A percentile compares a stretch with the other conserved stretches of the same genome.
phyloP scores from a whole-genome alignment of 2,888 invertebrate species.

The Amphipyra tragopoginis region DNA sequence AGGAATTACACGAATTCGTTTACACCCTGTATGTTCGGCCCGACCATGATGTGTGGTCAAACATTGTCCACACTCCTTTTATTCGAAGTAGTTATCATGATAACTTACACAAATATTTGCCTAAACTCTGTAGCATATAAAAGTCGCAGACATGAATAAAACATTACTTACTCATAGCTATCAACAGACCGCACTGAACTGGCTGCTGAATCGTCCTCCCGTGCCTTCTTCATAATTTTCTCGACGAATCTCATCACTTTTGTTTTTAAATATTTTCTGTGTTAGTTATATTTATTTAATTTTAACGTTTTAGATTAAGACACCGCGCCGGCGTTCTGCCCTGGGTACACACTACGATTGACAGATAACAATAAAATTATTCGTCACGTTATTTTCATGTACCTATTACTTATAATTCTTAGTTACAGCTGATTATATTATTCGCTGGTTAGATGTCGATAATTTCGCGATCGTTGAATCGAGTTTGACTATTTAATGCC shows the following conservation, averaged over 20 bases:
- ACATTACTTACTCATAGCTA: constrained; percentile 76
- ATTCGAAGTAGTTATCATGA: no score
- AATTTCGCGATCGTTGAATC: background rate
- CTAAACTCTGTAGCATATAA: no score
- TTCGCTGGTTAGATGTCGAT: constrained; percentile 16
- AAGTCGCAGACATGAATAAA: background rate
- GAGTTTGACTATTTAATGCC: background rate
- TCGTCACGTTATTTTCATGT: constrained; percentile 37
- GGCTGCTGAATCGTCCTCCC: constrained; percentile 70
- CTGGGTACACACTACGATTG: constrained; percentile 43
- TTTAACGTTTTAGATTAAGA: constrained; percentile 15
- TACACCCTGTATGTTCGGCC: no score
- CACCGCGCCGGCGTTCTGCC: constrained; percentile 40
- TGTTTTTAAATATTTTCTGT: constrained; percentile 16
- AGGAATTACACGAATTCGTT: no score
- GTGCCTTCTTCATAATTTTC: constrained; percentile 45
- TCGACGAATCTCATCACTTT: constrained; percentile 48
- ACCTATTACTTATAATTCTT: constrained; percentile 24
- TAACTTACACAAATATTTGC: no score
- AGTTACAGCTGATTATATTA: constrained; percentile 15
- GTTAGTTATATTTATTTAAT: constrained; percentile 23
- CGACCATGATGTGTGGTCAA: no score
- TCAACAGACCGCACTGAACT: constrained; percentile 76
- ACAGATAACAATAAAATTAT: constrained; percentile 53
- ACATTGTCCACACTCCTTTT: no score